Evolutionary conservation across 2,888 invertebrate genomes (phyloP).

Genomic region (Noctua janthe): DNA sequence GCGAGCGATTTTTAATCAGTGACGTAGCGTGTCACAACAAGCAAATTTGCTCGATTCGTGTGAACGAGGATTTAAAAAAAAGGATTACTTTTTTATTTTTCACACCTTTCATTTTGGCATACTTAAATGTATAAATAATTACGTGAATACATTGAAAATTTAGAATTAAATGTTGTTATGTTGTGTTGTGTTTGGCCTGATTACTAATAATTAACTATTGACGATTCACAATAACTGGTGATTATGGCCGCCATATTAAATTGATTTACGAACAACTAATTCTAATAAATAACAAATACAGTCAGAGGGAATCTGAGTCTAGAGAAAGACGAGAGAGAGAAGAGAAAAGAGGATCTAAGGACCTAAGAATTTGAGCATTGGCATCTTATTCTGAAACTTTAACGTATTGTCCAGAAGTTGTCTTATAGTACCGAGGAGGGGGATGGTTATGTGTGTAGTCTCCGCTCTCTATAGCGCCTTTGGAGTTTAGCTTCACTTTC

Average conservation of each 20-base stretch:
- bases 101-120: background rate
- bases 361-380: background rate
- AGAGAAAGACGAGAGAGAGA: background rate
- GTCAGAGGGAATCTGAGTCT: background rate
- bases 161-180: background rate
- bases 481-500: constrained; percentile 42
- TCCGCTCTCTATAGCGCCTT: constrained; percentile 6
- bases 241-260: background rate
- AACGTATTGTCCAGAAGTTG: background rate
- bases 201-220: background rate
- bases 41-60: background rate
- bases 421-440: constrained; percentile 10
- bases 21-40: background rate
- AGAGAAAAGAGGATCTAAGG: background rate
- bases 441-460: constrained; percentile 16
- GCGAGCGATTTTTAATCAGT: background rate
- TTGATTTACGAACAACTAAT: background rate
- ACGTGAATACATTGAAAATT: no score
- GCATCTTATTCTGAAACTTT: constrained; percentile 1
- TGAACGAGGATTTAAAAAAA: background rate
- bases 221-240: background rate
- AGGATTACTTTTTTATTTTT: background rate
- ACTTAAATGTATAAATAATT: background rate
- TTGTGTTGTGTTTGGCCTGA: background rate
- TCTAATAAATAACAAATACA: background rate